These are phyloP conservation scores for Nephrotoma appendiculata DNA, from an alignment of 2,888 invertebrate genomes.

Conservation along the genomic window DNA sequence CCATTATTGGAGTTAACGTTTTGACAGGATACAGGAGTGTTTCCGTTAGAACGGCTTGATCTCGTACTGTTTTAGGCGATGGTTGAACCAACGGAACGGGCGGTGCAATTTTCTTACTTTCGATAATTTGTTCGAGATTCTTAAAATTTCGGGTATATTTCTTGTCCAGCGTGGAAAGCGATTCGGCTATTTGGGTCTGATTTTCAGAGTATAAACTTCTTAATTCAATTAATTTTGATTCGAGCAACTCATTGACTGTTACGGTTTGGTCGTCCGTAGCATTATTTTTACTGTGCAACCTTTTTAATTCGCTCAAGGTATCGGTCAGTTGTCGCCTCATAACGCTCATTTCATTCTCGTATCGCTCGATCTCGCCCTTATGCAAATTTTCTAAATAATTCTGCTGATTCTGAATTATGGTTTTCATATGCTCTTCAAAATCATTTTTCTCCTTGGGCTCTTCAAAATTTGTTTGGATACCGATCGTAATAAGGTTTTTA, in stretches of 20 bases:
- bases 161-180: not conserved
- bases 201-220: constrained; percentile 7
- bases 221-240: not conserved
- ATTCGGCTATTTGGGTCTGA: constrained; percentile 10
- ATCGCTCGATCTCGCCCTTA: constrained; percentile 1
- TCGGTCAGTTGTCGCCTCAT: constrained; percentile 9
- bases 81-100: not conserved
- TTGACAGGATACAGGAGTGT: not conserved
- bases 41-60: not conserved
- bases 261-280: not conserved
- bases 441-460: constrained; percentile 14
- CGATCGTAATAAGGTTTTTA: constrained; percentile 3
- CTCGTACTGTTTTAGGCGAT: not conserved
- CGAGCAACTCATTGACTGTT: constrained; percentile 5
- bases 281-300: not conserved
- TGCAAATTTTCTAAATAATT: constrained; percentile 8
- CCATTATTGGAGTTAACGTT: not conserved
- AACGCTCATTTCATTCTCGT: constrained; percentile 7
- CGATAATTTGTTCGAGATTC: constrained; percentile 2
- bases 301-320: not conserved
- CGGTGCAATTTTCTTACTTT: not conserved
- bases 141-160: not conserved
- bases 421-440: constrained; percentile 4
- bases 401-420: constrained; percentile 5
- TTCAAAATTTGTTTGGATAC: constrained; percentile 14